A percentile compares a stretch with the other conserved stretches of the same genome.
Evolutionary conservation across 37 sponge, comb jelly and placozoan species (phyloP).

Genomic region (Agelas oroides): DNA sequence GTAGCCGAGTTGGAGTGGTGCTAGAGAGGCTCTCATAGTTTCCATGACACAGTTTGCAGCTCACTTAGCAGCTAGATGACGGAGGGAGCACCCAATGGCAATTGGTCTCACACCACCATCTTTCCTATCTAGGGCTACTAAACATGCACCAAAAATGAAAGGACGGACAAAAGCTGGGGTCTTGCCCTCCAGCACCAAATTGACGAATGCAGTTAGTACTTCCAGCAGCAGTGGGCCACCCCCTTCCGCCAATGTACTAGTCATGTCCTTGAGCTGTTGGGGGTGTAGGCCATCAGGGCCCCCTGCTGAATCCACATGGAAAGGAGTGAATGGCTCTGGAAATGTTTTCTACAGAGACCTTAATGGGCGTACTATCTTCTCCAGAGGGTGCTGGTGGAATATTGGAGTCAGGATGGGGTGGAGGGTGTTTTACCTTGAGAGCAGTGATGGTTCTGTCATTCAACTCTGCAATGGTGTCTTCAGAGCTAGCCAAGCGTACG

Average conservation of each 20-base stretch:
- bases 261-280: constrained; percentile 58
- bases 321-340: constrained; percentile 10
- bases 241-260: not conserved
- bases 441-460: constrained; percentile 1
- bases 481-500: not conserved
- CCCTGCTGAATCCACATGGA: constrained; percentile 37
- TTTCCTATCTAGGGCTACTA: constrained; percentile 45
- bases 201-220: constrained; percentile 28
- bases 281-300: constrained; percentile 56
- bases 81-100: constrained; percentile 54
- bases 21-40: constrained; percentile 7
- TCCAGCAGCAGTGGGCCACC: constrained; percentile 17
- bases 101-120: constrained; percentile 57
- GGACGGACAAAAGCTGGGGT: constrained; percentile 28
- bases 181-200: constrained; percentile 21
- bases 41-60: not conserved
- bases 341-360: no score
- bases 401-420: no score
- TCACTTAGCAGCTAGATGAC: constrained; percentile 43
- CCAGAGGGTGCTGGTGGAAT: no score
- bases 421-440: not conserved
- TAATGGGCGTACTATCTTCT: no score
- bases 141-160: constrained; percentile 50
- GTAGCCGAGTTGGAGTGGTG: not conserved
- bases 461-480: constrained; percentile 1